phyloP scores from a whole-genome alignment of 2,113 vertebrate species.

The Centropristis striata region DNA sequence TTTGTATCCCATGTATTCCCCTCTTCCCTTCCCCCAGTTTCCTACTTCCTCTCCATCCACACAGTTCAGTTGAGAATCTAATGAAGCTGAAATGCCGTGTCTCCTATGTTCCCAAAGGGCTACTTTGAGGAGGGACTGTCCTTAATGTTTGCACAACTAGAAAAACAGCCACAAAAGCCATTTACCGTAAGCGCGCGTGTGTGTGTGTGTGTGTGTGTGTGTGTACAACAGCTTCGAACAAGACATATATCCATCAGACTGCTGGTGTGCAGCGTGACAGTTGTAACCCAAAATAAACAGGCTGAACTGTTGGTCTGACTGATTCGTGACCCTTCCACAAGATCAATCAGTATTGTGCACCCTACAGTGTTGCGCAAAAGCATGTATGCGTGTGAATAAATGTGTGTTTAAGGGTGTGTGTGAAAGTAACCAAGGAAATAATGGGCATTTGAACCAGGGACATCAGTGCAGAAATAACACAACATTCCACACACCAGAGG shows the following conservation, averaged over 20 bases:
- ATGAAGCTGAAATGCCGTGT: slow-evolving; percentile 59
- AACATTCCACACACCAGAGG: slow-evolving; percentile 65
- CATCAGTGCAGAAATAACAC: slow-evolving; percentile 62
- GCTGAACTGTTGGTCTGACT: slow-evolving; percentile 80
- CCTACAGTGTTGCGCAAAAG: slow-evolving; percentile 39
- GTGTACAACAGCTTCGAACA: slow-evolving; percentile 73
- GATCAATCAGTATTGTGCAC: slow-evolving; percentile 48
- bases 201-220: slow-evolving; percentile 34
- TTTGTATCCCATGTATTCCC: neutral
- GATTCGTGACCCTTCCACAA: slow-evolving; percentile 59
- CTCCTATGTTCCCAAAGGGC: slow-evolving; percentile 33
- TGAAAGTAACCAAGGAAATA: slow-evolving; percentile 56
- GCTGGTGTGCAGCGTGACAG: slow-evolving; percentile 78
- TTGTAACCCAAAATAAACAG: slow-evolving; percentile 88
- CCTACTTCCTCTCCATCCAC: slow-evolving; percentile 26
- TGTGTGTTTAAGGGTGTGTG: slow-evolving; percentile 60
- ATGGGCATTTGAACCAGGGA: slow-evolving; percentile 56
- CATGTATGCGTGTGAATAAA: slow-evolving; percentile 31
- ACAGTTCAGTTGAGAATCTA: slow-evolving; percentile 56
- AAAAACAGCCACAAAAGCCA: slow-evolving; percentile 51
- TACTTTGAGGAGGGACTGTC: slow-evolving; percentile 42
- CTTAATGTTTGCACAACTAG: slow-evolving; percentile 56
- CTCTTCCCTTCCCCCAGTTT: slow-evolving; percentile 15
- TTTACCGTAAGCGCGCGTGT: slow-evolving; percentile 49
- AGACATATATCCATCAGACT: slow-evolving; percentile 88